These are phyloP conservation scores for Triops cancriformis DNA, from an alignment of 1,140 invertebrate genomes.

Conservation along the genomic window DNA sequence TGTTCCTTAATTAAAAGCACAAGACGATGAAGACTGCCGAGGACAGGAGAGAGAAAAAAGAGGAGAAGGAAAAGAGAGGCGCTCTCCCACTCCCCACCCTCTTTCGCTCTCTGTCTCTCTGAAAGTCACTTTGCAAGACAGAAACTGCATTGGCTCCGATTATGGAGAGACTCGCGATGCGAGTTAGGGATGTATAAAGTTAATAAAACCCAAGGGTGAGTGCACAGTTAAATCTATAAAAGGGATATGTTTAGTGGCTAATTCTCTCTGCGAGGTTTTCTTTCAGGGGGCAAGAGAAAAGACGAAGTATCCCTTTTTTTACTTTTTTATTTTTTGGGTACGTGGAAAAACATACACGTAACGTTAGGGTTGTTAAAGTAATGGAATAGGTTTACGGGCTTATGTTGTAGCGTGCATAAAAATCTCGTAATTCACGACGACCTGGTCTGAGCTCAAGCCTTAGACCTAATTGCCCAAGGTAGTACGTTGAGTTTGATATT, in stretches of 20 bases:
- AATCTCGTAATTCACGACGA: neutral
- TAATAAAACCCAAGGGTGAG: neutral
- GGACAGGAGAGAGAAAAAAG: neutral
- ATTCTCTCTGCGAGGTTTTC: neutral
- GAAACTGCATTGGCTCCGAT: neutral
- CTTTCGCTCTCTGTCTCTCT: neutral
- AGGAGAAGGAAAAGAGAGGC: neutral
- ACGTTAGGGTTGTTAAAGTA: neutral
- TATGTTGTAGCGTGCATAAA: neutral
- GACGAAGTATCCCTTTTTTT: neutral
- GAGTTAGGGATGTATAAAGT: neutral
- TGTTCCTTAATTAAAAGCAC: slow-evolving; percentile 2
- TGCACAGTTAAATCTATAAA: neutral
- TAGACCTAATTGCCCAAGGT: too few relatives aligned
- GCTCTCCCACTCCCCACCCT: too few relatives aligned
- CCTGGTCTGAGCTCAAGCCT: neutral
- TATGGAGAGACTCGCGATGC: neutral
- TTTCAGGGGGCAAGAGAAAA: neutral
- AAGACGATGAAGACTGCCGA: neutral
- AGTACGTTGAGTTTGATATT: too few relatives aligned
- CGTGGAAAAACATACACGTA: too few relatives aligned
- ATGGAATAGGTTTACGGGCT: neutral
- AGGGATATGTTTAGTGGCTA: neutral
- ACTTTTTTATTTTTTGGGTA: neutral
- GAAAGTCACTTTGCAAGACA: neutral